Evolutionary conservation across 2,888 invertebrate genomes (phyloP).

Genomic region (Leucozona laternaria): DNA sequence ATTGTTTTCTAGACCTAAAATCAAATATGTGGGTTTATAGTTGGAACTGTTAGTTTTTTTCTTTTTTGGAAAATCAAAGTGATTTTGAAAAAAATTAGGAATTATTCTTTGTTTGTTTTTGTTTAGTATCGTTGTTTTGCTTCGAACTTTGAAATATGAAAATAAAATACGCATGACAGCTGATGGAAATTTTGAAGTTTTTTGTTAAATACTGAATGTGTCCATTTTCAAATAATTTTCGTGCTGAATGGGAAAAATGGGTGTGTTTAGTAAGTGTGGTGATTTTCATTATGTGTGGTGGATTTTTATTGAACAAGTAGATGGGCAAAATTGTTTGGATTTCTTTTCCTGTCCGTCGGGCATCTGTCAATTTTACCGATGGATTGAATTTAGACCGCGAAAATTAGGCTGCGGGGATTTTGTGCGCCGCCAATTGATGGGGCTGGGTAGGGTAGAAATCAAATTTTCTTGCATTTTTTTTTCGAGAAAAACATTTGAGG

Average conservation of each 20-base stretch:
- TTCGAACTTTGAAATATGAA: conserved; percentile 55
- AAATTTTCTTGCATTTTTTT: too few species aligned
- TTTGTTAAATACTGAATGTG: conserved; percentile 39
- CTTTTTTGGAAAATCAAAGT: conserved; percentile 8
- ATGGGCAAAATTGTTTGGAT: conserved; percentile 9
- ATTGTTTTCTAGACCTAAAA: background rate
- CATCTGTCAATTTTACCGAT: too few species aligned
- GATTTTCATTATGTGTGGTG: background rate
- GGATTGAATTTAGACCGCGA: too few species aligned
- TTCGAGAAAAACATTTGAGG: too few species aligned
- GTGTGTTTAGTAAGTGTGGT: conserved; percentile 24
- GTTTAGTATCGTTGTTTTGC: conserved; percentile 70
- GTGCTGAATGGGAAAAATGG: conserved; percentile 2
- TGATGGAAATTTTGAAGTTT: conserved; percentile 51
- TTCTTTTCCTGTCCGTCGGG: background rate
- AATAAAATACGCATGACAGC: conserved; percentile 75
- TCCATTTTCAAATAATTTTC: background rate
- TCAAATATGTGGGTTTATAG: background rate
- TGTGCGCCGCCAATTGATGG: too few species aligned
- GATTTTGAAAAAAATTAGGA: conserved; percentile 26
- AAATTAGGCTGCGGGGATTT: too few species aligned
- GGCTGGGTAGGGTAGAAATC: too few species aligned
- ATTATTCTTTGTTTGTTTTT: conserved; percentile 73
- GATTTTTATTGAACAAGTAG: background rate
- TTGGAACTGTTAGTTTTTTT: background rate